phyloP scores from a whole-genome alignment of 1,140 invertebrate genomes.

The Rhopalosiphum maidis region DNA sequence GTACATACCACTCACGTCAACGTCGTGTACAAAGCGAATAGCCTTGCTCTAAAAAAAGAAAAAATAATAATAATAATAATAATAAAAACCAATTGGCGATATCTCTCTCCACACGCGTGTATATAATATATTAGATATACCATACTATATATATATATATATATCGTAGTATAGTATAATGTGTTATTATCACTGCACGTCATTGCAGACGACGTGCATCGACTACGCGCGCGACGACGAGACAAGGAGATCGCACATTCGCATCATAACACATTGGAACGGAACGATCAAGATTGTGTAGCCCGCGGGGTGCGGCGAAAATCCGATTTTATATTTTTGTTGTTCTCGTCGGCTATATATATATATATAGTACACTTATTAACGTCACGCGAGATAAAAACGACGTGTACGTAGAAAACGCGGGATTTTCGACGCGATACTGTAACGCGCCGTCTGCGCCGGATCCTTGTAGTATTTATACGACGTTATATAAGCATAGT shows the following conservation, averaged over 20 bases:
- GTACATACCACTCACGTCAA: neutral
- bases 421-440: too few species aligned
- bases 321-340: neutral
- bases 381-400: neutral
- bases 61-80: constrained; percentile 22
- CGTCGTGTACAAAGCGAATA: constrained; percentile 10
- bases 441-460: too few species aligned
- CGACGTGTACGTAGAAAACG: neutral
- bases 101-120: neutral
- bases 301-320: neutral
- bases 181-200: neutral
- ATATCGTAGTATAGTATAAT: neutral
- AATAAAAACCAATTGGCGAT: constrained; percentile 41
- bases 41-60: constrained; percentile 47
- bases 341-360: neutral
- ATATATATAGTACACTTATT: neutral
- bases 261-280: neutral
- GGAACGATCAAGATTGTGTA: neutral
- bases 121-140: neutral
- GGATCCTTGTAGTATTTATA: too few species aligned
- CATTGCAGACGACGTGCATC: constrained; percentile 3
- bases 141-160: neutral
- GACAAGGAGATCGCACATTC: neutral
- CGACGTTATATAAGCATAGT: too few species aligned
- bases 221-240: neutral